phyloP scores from a whole-genome alignment of 2,797 vertebrate species.

The Eidolon dupreanum region DNA sequence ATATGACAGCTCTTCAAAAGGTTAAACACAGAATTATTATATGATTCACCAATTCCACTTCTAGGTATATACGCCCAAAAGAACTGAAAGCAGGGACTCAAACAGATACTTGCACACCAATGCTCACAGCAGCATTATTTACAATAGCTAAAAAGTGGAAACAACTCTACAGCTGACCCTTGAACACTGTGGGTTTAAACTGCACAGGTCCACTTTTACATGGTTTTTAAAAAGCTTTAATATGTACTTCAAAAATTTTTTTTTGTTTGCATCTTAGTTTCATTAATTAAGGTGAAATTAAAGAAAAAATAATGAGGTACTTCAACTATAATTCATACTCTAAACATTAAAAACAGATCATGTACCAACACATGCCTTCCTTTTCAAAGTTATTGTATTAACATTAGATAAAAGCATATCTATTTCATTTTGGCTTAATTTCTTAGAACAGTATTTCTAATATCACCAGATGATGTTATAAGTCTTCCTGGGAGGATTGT shows the following conservation, averaged over 20 bases:
- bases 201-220: not conserved
- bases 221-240: not conserved
- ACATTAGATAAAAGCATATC: not conserved
- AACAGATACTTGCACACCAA: not conserved
- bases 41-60: not conserved
- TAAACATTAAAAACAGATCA: not conserved
- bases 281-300: constrained; percentile 13
- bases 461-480: not conserved
- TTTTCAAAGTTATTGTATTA: not conserved
- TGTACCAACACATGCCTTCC: not conserved
- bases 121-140: not conserved
- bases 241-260: not conserved
- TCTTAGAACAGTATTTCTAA: not conserved
- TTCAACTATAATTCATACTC: not conserved
- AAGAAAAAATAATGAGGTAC: not conserved
- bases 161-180: not conserved
- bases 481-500: not conserved
- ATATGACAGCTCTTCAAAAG: not conserved
- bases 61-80: not conserved
- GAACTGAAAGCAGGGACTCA: not conserved
- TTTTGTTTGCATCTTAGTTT: not conserved
- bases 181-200: not conserved
- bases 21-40: constrained; percentile 13
- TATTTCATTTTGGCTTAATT: constrained; percentile 23
- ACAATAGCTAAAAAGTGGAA: not conserved